Evolutionary conservation across 2,113 vertebrate species (phyloP), one percentile per base, ranked within the genome.

Genomic region (Mirza zaza): DNA sequence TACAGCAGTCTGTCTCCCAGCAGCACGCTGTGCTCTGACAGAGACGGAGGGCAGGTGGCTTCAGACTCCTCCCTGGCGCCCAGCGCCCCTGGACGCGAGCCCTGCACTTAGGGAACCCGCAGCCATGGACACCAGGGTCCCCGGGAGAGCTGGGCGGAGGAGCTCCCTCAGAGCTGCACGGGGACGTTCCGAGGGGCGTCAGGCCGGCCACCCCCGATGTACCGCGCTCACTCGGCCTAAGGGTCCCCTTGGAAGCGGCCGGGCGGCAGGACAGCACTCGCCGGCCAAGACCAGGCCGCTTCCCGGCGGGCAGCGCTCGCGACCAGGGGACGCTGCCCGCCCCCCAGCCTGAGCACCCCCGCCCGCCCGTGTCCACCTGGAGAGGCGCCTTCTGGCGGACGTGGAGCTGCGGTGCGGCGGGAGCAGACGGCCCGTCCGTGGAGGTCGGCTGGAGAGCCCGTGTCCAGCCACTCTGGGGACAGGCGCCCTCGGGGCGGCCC

Each of bases 301-400:
- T 99, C 98, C 99, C 99, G 0, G 99, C 99, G 67, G 97, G 99
- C 87, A 99, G 99, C 98, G 98, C 98, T 0, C 99, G 99, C 91
- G 99, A 99, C 0, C 99, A 99, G n/a, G 98, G 99, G 67, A 99
- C 99, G 3, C 98, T 99, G 96, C 98, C 98, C 8, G 99, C 98
- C 0, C 99, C 98, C 0, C 18, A 99, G 98, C 98, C 98, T 99
- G 97, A 98, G 99, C 77, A 99, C 99, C 98, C 99, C 99, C 0
- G 99, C 99, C 0, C 99, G 99, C 99, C 99, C 99, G 99, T 0
- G 99, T 99, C 95, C 99, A 99, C 98, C 97, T 99, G 98, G 99
- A 99, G 98, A 99, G 48, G 99, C 98, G 4, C 99, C 99, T 20
- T 98, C 98, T 71, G 98, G 98, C 95, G 0, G 99, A 99, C 3